Conservation (phyloP, 2,113 vertebrate species). For the Ondatra zibethicus region DNA sequence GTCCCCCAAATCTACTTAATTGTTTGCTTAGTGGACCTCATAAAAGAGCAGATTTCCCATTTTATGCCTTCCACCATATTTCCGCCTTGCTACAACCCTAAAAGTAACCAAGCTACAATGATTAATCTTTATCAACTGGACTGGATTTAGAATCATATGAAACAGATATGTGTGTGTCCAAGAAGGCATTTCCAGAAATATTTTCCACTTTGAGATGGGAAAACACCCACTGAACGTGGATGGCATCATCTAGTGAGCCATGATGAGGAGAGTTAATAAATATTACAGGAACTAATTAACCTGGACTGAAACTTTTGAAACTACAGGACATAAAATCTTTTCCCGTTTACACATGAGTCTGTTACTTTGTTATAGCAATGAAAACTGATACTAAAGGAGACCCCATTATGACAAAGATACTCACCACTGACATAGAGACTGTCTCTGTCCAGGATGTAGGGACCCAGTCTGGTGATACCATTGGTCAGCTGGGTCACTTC, state of each 20-base stretch:
- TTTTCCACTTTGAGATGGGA: not conserved
- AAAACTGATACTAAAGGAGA: not conserved
- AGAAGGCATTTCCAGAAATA: not conserved
- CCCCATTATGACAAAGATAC: not conserved
- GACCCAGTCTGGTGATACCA: constrained; percentile 39
- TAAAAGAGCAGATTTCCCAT: not conserved
- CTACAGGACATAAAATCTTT: not conserved
- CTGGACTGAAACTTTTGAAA: not conserved
- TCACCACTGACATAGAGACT: constrained; percentile 72
- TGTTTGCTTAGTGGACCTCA: not conserved
- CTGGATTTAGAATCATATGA: not conserved
- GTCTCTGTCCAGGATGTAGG: constrained; percentile 62
- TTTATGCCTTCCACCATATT: not conserved
- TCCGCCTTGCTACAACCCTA: not conserved
- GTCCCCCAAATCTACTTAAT: not conserved
- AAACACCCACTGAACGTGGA: not conserved
- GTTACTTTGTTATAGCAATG: not conserved
- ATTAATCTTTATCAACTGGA: not conserved
- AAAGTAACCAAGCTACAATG: not conserved
- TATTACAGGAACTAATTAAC: not conserved
- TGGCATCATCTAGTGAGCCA: not conserved
- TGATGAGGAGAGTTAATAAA: not conserved
- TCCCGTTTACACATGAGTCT: not conserved
- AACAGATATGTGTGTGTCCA: not conserved
- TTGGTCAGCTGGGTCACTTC: constrained; percentile 35